A percentile compares a stretch with the other conserved stretches of the same genome.
phyloP scores from a whole-genome alignment of 2,113 vertebrate genomes.

The Corvus cornix region DNA sequence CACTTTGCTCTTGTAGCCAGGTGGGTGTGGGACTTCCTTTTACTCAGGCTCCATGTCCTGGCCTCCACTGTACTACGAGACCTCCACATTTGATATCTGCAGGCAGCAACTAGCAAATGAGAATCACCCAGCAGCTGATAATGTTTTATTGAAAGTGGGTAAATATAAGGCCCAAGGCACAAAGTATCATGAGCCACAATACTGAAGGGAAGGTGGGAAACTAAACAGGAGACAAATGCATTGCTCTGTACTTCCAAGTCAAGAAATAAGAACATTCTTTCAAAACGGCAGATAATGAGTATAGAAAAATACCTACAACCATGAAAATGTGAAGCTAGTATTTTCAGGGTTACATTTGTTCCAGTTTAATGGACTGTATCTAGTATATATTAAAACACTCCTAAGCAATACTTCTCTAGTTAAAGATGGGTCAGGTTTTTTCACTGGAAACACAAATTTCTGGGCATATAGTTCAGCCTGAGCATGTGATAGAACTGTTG shows the following conservation, averaged over 20 bases:
- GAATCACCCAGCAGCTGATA: background rate
- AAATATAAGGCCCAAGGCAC: background rate
- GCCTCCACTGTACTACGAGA: background rate
- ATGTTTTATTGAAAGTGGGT: background rate
- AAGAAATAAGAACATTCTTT: conserved; percentile 49
- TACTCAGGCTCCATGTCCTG: background rate
- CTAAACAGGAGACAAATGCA: conserved; percentile 16
- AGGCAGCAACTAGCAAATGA: conserved; percentile 11
- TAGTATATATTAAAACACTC: conserved; percentile 41
- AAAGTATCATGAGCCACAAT: background rate
- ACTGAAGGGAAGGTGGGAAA: background rate
- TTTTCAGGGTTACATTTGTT: conserved; percentile 55
- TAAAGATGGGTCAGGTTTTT: background rate
- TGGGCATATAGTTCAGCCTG: background rate
- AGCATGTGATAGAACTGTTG: background rate
- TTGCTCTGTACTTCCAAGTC: conserved; percentile 39
- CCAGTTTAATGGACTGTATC: conserved; percentile 50
- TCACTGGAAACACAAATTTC: conserved; percentile 15
- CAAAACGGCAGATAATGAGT: conserved; percentile 3
- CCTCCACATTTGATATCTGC: background rate
- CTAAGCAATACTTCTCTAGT: background rate
- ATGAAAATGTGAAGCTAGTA: conserved; percentile 37
- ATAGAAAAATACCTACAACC: conserved; percentile 47
- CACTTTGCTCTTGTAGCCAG: background rate
- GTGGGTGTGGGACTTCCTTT: background rate